phyloP scores from a whole-genome alignment of 37 sponge, comb jelly and placozoan species.

The Theonella swinhoei region DNA sequence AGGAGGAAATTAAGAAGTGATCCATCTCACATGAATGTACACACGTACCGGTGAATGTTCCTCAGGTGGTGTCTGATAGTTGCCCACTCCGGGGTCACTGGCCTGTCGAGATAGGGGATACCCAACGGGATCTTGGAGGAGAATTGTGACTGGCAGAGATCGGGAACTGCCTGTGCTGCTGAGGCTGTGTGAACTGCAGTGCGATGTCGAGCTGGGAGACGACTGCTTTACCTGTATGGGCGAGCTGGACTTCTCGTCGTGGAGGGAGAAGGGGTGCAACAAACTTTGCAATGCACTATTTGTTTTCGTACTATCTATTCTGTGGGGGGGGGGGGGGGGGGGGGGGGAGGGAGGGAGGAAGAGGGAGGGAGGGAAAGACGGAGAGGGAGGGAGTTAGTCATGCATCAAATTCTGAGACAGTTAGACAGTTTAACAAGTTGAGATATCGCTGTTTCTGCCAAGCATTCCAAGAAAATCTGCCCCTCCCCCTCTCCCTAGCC shows the following conservation, averaged over 20 bases:
- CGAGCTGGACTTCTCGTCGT: background rate
- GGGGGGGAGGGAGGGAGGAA: background rate
- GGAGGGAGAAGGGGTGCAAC: background rate
- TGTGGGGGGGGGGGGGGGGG: background rate
- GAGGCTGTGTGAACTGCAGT: background rate
- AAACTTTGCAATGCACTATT: background rate
- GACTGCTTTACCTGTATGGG: background rate
- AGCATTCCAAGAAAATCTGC: too few species aligned
- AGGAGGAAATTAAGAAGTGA: too few species aligned
- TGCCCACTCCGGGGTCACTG: background rate
- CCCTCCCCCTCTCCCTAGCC: too few species aligned
- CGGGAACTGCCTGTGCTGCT: background rate
- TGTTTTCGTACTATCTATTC: background rate
- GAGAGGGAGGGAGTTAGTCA: slow-evolving; percentile 1
- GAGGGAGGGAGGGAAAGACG: background rate
- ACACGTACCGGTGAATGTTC: background rate
- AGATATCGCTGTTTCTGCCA: too few species aligned
- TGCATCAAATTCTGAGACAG: too few species aligned
- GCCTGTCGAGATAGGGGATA: background rate
- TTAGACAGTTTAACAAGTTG: too few species aligned
- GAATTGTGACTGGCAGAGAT: background rate
- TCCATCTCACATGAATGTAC: too few species aligned
- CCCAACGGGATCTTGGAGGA: background rate
- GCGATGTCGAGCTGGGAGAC: background rate
- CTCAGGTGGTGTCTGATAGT: background rate